Evolutionary conservation across 2,888 invertebrate species (phyloP), one percentile per base, ranked within the genome.

Genomic region (Idaea biselata): DNA sequence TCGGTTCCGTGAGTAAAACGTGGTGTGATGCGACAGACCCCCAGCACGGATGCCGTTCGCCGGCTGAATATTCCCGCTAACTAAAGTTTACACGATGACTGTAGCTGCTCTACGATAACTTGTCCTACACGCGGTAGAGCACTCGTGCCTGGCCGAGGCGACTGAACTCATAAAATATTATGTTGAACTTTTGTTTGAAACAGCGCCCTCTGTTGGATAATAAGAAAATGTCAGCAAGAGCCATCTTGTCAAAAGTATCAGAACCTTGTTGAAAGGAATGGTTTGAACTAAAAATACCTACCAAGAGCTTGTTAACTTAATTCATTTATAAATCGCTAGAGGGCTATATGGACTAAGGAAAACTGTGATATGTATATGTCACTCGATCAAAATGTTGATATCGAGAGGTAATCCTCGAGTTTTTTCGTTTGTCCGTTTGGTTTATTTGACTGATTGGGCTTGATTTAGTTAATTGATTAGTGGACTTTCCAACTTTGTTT

Each of bases 161-260:
- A 89, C 78, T 88, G 89, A 89, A 90, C 91, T 83, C 89, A 89
- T 91, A 89, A 90, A 89, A 82, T 66, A 61, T 68, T 59, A 61
- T 60, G 62, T 59, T 54, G 53, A 32, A 59, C 58, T 65, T 57
- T 64, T 65, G 59, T 44, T 44, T 44, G 33, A 11, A 66, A 64
- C 58, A 71, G 70, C 82, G 86, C 78, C 89, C 86, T 83, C 89
- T 89, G 67, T 59, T 59, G 62, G 44, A 56, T 25, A 14, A 8
- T 5, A 18, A 56, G 6, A 16, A 16, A 31, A 1, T 54, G n/a
- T 18, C 11, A 56, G 25, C 16, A 54, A 64, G 18, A 67, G 65
- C 71, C 71, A 74, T 72, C 75, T 75, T 63, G 58, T 25, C 60
- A 55, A 61, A 44, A 14, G 0, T 2, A 32, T 58, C 54, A 53